Evolutionary conservation across 2,113 vertebrate species (phyloP), one percentile per base, ranked within the genome.

Genomic region (Peromyscus californicus): DNA sequence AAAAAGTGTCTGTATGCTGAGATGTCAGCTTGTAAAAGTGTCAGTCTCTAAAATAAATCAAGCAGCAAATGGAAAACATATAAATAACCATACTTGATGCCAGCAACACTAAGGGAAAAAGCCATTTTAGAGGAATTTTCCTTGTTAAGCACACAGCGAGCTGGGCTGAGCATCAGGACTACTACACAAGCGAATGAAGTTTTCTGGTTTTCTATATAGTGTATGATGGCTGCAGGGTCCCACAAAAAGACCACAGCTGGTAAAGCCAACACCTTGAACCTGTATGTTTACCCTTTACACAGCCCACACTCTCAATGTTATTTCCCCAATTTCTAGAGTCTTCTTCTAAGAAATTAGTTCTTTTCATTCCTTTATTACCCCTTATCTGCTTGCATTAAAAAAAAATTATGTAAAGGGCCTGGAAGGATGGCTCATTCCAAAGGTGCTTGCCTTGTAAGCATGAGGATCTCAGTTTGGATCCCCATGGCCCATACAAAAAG

Each of bases 41-140:
- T 97, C 97, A 97, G 91, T 97, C 94, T 98, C 97, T 88, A 96
- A 97, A 98, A 97, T 97, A 98, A 98, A 98, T 97, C 95, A 96
- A 95, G 97, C 59, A 97, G 94, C 96, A 96, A 98, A 94, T 78
- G 54, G 92, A 94, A 98, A 96, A 95, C 95, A 97, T 91, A 96
- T 96, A 97, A 98, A 97, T 98, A 97, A 98, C 96, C 84, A 96
- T 70, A 33, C 95, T 94, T 86, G 91, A 93, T 96, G 94, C 89
- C 93, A 98, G 91, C 36, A 92, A 88, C 97, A 88, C 95, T 65
- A 84, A 97, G 95, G 54, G 84, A 42, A 11, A 51, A 93, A 80
- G 78, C 12, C 91, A 93, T 82, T 93, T 94, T 95, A 93, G 94
- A 95, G 93, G 94, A 96, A 95, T 93, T 95, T 94, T 97, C 94